Evolutionary conservation across 2,888 invertebrate genomes (phyloP).

Genomic region (Megastigmus dorsalis): DNA sequence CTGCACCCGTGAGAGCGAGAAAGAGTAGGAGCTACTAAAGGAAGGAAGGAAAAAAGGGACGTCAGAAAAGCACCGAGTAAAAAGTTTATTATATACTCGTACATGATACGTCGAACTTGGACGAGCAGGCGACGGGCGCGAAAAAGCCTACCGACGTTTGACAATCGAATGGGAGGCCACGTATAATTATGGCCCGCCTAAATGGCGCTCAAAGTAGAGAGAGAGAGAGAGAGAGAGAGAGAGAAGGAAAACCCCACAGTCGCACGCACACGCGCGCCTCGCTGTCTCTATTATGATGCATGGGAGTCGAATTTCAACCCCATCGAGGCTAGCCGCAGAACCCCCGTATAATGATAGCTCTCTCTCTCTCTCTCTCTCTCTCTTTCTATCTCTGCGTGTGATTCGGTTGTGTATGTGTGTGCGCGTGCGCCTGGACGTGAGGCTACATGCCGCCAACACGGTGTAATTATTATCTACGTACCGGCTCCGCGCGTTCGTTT

Average conservation of each 20-base stretch:
- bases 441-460: conserved; percentile 54
- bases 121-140: too few species aligned
- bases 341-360: conserved; percentile 56
- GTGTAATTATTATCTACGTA: conserved; percentile 64
- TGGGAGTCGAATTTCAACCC: conserved; percentile 73
- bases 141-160: conserved; percentile 28
- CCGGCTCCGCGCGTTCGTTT: conserved; percentile 35
- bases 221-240: conserved; percentile 1
- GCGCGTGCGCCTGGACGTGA: not conserved
- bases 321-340: conserved; percentile 67
- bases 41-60: not conserved
- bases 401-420: not conserved
- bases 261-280: conserved; percentile 63
- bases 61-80: conserved; percentile 8
- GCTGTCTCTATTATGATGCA: conserved; percentile 70
- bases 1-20: conserved; percentile 14
- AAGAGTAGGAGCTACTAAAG: not conserved
- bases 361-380: conserved; percentile 9
- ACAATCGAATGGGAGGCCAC: conserved; percentile 36
- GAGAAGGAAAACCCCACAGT: not conserved
- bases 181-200: conserved; percentile 39
- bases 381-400: conserved; percentile 19
- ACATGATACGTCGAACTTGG: too few species aligned
- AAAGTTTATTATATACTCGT: too few species aligned
- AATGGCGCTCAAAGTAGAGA: too few species aligned